These are phyloP conservation scores for Catamblyrhynchus diadema DNA, from an alignment of 2,797 vertebrate genomes.

Conservation along the genomic window DNA sequence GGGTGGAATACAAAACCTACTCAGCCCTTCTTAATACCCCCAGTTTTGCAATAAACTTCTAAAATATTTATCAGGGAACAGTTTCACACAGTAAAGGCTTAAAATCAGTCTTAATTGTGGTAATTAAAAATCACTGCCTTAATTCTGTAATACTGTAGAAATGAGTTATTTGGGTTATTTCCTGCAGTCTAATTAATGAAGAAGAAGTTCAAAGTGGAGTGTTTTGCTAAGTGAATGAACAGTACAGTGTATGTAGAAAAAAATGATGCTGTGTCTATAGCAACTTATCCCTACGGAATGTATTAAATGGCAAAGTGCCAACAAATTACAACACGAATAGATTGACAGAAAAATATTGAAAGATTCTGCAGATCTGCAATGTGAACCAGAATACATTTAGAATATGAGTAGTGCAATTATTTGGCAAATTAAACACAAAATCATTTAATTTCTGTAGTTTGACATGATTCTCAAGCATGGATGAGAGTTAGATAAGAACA, in stretches of 20 bases:
- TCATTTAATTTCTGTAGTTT: neutral
- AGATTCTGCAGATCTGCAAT: neutral
- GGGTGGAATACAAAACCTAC: neutral
- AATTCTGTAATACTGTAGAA: neutral
- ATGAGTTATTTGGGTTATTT: neutral
- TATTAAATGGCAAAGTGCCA: neutral
- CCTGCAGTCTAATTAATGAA: neutral
- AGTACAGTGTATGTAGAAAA: neutral
- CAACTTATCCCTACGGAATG: neutral
- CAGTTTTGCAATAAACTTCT: neutral
- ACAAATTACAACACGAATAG: neutral
- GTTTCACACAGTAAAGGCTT: neutral
- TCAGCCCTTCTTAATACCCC: neutral
- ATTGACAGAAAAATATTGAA: neutral
- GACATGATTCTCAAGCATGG: neutral
- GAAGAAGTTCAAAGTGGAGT: neutral
- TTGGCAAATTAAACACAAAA: neutral
- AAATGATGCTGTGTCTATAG: neutral
- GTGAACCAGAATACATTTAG: neutral
- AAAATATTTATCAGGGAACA: neutral
- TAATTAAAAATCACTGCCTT: neutral
- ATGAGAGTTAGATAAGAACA: neutral
- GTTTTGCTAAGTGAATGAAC: neutral
- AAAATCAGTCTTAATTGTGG: neutral
- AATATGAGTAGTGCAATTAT: neutral